These are phyloP conservation scores for Heteromurus nitidus DNA, from an alignment of 2,888 invertebrate species.

Conservation along the genomic window DNA sequence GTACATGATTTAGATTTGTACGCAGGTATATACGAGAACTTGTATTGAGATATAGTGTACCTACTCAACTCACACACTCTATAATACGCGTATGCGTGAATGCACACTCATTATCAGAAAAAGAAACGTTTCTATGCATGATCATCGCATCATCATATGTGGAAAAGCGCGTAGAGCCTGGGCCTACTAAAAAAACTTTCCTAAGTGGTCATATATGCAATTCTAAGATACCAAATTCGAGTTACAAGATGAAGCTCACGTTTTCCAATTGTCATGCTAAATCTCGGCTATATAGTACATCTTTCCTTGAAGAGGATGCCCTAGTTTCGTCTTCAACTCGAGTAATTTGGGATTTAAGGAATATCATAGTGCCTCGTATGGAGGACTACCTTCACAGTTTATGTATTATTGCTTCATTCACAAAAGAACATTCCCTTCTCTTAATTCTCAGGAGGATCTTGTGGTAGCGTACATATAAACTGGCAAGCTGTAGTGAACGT, in stretches of 20 bases:
- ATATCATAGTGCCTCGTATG: too few relatives aligned
- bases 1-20: slow-evolving; percentile 32
- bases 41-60: too few relatives aligned
- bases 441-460: too few relatives aligned
- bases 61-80: too few relatives aligned
- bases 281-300: slow-evolving; percentile 29
- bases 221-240: too few relatives aligned
- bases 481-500: too few relatives aligned
- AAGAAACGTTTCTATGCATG: not conserved
- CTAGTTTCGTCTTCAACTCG: slow-evolving; percentile 6
- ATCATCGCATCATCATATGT: not conserved
- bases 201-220: too few relatives aligned
- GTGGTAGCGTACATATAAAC: too few relatives aligned
- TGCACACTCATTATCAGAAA: slow-evolving; percentile 38
- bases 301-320: slow-evolving; percentile 43
- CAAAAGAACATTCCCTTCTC: not conserved
- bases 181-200: too few relatives aligned
- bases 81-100: slow-evolving; percentile 24
- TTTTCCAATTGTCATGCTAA: slow-evolving; percentile 49
- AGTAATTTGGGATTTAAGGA: not conserved
- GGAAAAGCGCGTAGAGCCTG: too few relatives aligned
- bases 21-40: not conserved
- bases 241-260: slow-evolving; percentile 39
- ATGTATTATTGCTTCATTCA: not conserved
- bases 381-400: not conserved